phyloP scores from a whole-genome alignment of 1,140 invertebrate species.

The Platorchestia sp. region DNA sequence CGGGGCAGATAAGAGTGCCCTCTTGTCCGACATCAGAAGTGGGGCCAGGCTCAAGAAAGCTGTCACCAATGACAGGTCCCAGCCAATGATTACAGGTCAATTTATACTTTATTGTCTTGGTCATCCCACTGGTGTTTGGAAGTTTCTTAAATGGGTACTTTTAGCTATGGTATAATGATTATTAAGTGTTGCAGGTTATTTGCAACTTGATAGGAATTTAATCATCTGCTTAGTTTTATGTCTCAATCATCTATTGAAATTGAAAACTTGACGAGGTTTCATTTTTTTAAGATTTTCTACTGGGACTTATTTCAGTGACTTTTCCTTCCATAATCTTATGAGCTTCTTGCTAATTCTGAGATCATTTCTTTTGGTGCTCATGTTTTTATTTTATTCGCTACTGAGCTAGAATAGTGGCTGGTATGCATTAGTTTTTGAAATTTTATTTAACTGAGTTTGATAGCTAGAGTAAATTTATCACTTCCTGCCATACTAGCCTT shows the following conservation, averaged over 20 bases:
- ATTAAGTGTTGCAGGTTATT: no score
- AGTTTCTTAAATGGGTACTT: no score
- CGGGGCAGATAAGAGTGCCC: constrained; percentile 74
- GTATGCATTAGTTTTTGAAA: not conserved
- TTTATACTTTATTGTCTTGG: not conserved
- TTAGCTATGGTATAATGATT: no score
- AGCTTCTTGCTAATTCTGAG: not conserved
- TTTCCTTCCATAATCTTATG: not conserved
- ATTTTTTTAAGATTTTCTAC: not conserved
- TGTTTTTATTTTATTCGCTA: no score
- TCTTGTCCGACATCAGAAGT: constrained; percentile 86
- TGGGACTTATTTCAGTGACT: not conserved
- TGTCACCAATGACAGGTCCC: constrained; percentile 89
- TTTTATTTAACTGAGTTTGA: no score
- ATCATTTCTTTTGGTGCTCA: no score
- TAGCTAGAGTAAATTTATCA: no score
- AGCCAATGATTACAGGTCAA: constrained; percentile 80
- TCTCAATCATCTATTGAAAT: not conserved
- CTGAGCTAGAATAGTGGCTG: no score
- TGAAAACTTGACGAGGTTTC: not conserved
- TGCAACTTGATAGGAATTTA: no score
- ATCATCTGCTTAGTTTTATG: not conserved
- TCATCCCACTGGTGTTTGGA: no score
- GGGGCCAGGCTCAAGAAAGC: constrained; percentile 88
- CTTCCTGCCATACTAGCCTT: no score